These are phyloP conservation scores for Molorchus minor DNA, from an alignment of 2,888 invertebrate species.

Conservation along the genomic window DNA sequence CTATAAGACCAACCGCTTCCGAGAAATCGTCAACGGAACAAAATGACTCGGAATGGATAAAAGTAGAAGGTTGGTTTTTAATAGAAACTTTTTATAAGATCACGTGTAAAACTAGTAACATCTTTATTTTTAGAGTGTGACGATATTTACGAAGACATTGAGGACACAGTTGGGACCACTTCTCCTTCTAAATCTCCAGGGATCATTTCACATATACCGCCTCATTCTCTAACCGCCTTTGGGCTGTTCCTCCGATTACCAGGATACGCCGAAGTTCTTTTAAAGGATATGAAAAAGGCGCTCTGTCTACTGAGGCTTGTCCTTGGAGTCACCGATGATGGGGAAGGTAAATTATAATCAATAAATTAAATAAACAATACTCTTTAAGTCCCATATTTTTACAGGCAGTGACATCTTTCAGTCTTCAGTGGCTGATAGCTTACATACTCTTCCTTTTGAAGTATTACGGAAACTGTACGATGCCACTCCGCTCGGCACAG, in stretches of 20 bases:
- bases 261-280: constrained; percentile 88
- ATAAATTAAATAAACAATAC: not conserved
- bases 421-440: constrained; percentile 72
- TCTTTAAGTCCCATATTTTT: constrained; percentile 19
- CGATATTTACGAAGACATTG: constrained; percentile 70
- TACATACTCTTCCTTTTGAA: constrained; percentile 81
- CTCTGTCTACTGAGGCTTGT: constrained; percentile 86
- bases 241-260: constrained; percentile 88
- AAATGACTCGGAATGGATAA: constrained; percentile 63
- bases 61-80: constrained; percentile 61
- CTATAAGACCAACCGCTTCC: constrained; percentile 64
- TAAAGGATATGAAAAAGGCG: constrained; percentile 85
- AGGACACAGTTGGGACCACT: constrained; percentile 65
- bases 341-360: constrained; percentile 72
- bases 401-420: constrained; percentile 74
- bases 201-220: constrained; percentile 76
- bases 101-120: not conserved
- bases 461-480: constrained; percentile 82
- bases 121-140: constrained; percentile 64
- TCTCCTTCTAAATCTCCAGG: constrained; percentile 65
- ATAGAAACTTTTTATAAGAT: constrained; percentile 2
- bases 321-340: constrained; percentile 90
- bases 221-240: constrained; percentile 91
- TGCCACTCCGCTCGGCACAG: constrained; percentile 76
- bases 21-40: constrained; percentile 68